Conservation (phyloP, 2,113 vertebrate species). For the Calonectris borealis region DNA sequence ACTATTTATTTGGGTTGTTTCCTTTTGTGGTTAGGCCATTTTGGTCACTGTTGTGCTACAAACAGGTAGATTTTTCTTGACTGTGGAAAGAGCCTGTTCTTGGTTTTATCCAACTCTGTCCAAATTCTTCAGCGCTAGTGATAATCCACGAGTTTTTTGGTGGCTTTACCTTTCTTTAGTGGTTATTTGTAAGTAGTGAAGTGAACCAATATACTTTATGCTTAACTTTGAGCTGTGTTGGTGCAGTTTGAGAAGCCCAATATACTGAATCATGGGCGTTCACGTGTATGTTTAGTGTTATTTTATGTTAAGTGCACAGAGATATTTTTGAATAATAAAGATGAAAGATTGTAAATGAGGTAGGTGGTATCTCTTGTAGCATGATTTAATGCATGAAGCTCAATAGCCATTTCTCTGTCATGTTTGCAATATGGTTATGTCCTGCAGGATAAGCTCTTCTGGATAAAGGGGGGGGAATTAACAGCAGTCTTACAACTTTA, state of each 20-base stretch:
- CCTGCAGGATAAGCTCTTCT: neutral
- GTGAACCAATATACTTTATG: neutral
- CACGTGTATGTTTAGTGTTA: neutral
- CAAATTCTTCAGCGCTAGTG: neutral
- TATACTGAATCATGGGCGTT: neutral
- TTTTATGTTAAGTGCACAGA: neutral
- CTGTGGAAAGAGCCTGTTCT: neutral
- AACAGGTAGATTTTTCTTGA: neutral
- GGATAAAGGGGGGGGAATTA: neutral
- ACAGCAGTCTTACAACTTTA: neutral
- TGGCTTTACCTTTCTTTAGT: neutral
- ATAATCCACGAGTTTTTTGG: fast-evolving
- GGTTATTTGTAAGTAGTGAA: neutral
- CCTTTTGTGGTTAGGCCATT: neutral
- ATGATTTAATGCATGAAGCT: neutral
- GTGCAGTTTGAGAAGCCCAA: neutral
- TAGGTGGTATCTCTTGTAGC: neutral
- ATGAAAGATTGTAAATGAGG: neutral
- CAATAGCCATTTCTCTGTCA: neutral
- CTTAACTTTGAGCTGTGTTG: neutral
- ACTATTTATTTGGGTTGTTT: neutral
- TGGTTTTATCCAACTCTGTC: neutral
- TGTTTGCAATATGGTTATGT: neutral
- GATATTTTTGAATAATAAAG: neutral
- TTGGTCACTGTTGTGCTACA: neutral